Evolutionary conservation across 2,797 vertebrate genomes (phyloP), one percentile per base, ranked within the genome.

Genomic region (Scleropages formosus): DNA sequence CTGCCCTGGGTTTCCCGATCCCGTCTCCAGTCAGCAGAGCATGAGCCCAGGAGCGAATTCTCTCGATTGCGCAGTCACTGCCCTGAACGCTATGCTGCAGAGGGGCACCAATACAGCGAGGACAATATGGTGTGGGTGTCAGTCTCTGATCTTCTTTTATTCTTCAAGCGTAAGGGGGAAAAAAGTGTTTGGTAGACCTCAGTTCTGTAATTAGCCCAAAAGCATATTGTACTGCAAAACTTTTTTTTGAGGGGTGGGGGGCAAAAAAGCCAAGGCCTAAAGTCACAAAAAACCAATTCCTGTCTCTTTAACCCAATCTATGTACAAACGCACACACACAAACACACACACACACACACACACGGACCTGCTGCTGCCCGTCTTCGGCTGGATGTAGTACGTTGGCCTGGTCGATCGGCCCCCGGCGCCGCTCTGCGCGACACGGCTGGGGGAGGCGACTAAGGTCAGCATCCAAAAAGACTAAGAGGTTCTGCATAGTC

Each of bases 401-500:
- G 9, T 53, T 27, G 47, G 46, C 59, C 20, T 22, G 2, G 9
- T n/a, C 15, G 9, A 61, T 18, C 16, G 20, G 10, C 20, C 20
- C 4, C 16, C 16, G n/a, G 9, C 10, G 16, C 59, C n/a, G 9
- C 59, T n/a, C 9, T 20, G 2, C 61, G 20, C n/a, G 4, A n/a
- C 9, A 10, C 15, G 59, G 20, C 18, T 12, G 53, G 53, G 18
- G 10, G 18, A 12, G 53, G 39, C 64, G 16, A 56, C 18, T 11
- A 56, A n/a, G 39, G 31, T 8, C 16, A 18, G 31, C 8, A 49
- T 8, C 22, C 1, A 22, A 68, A 82, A 83, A 85, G 79, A 71
- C 82, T 80, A 13, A 89, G 89, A 90, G 89, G 88, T 91, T 92
- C 92, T 93, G 93, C 92, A 94, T 93, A 94, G 93, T 91, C 89